Percentiles rank a stretch among this genome's conserved stretches.
Evolutionary conservation across 30 jellyfish, hydroid and myxozoan species (phyloP).

Genomic region (Turritopsis dohrnii): DNA sequence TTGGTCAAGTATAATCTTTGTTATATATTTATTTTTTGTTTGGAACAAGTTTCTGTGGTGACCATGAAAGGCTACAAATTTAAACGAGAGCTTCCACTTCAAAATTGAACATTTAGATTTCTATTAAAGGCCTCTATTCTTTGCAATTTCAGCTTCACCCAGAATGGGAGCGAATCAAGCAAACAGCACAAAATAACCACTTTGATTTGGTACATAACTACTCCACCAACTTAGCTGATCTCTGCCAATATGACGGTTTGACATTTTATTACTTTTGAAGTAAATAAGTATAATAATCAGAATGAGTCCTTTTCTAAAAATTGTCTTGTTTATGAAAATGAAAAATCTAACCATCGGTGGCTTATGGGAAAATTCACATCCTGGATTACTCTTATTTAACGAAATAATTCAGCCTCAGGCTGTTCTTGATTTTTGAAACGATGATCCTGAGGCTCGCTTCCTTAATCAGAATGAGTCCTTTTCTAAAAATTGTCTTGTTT

Average conservation of each 20-base stretch:
- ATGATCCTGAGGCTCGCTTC: too few species aligned
- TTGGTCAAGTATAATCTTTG: conserved; percentile 56
- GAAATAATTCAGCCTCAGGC: too few species aligned
- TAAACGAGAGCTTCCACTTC: neutral
- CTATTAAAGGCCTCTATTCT: neutral
- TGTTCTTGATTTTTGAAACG: too few species aligned
- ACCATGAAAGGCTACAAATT: neutral
- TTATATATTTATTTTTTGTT: neutral
- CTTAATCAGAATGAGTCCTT: too few species aligned
- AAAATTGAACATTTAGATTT: neutral
- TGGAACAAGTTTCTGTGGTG: neutral
- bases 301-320: too few species aligned
- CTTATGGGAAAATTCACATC: too few species aligned
- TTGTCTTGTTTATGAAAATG: too few species aligned
- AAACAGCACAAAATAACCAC: conserved; percentile 60
- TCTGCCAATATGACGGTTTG: conserved; percentile 55
- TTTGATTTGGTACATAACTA: conserved; percentile 59
- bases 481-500: too few species aligned
- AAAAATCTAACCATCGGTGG: too few species aligned
- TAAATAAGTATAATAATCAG: too few species aligned
- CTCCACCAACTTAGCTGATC: conserved; percentile 52
- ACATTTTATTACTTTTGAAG: too few species aligned
- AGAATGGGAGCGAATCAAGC: conserved; percentile 46
- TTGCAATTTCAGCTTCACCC: conserved; percentile 50
- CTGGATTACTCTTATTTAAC: too few species aligned